Evolutionary conservation across 2,888 invertebrate genomes (phyloP), one percentile per base, ranked within the genome.

Genomic region (Nowickia ferox): DNA sequence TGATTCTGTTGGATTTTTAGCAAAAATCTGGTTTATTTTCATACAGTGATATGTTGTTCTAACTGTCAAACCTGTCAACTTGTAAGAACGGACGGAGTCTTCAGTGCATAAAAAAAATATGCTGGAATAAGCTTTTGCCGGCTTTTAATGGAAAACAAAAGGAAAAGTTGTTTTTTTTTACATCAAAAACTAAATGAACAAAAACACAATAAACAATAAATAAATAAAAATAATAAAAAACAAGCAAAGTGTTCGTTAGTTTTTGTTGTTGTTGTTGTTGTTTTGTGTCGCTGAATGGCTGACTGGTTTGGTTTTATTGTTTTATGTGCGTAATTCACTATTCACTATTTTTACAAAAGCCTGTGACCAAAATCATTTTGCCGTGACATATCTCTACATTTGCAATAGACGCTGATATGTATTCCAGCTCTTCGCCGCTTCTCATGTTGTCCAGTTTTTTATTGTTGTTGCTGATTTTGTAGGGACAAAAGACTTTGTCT

Each of bases 21-120:
- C 51, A 68, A 77, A n/a, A 77, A 72, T 81, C 81, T 76, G 76
- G 81, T 84, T 80, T 81, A 76, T 63, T 76, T 81, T 81, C 72
- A 59, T 75, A 53, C 42, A 63, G 72, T 81, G 84, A 87, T 84
- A 88, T 87, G 88, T 87, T 87, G 86, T 79, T 88, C 81, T 72
- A 88, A 87, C 88, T 88, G 88, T 88, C 88, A 88, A 88, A 88
- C 87, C 86, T 88, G 88, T 88, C 88, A 88, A 86, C 87, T 72
- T 81, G 72, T 66, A 84, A 77, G 42, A 81, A 61, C 48, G 77
- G 57, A 61, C 48, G 77, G 57, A 19, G 53, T 74, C 72, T 78
- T 66, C 83, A 78, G 77, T 77, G 72, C 78, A 77, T 72, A 72
- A 72, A 83, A 83, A 66, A 30, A 30, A 6, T 30, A n/a, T 68